Percentiles rank a stretch among this genome's conserved stretches.
Conservation (phyloP, 2,888 invertebrate genomes). For the Agapostemon virescens region DNA sequence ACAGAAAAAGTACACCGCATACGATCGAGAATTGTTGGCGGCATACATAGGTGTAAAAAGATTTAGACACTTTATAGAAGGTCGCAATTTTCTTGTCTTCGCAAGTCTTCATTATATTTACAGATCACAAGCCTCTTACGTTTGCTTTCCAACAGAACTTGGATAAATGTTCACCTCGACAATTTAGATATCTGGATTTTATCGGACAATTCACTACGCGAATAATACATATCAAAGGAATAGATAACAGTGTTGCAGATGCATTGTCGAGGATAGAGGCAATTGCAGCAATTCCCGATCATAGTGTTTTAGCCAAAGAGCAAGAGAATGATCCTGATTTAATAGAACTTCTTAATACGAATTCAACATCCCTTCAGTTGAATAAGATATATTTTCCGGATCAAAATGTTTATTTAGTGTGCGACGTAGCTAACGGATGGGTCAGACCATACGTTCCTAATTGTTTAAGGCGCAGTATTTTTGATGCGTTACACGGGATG, state of each 20-base stretch:
- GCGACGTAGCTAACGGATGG: slow-evolving; percentile 37
- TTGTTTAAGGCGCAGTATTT: slow-evolving; percentile 44
- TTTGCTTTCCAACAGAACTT: slow-evolving; percentile 50
- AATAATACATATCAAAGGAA: slow-evolving; percentile 1
- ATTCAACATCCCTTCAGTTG: no score
- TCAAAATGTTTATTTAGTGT: no score
- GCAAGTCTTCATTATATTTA: slow-evolving; percentile 19
- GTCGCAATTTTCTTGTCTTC: slow-evolving; percentile 20
- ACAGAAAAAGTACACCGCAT: neutral
- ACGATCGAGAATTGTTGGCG: neutral
- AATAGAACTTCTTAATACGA: no score
- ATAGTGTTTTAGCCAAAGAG: neutral
- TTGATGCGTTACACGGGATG: slow-evolving; percentile 63
- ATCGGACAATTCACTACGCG: slow-evolving; percentile 35
- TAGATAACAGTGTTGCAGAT: slow-evolving; percentile 12
- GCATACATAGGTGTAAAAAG: neutral
- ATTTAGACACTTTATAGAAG: slow-evolving; percentile 38
- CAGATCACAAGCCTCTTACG: slow-evolving; percentile 27
- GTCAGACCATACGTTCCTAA: slow-evolving; percentile 54
- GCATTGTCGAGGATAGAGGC: slow-evolving; percentile 17
- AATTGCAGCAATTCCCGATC: slow-evolving; percentile 13
- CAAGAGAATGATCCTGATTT: slow-evolving; percentile 8
- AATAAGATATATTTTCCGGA: no score
- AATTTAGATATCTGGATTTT: slow-evolving; percentile 62
- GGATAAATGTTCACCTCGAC: slow-evolving; percentile 56